A percentile compares a stretch with the other conserved stretches of the same genome.
phyloP scores from a whole-genome alignment of 1,140 invertebrate species.

The Pemphigus obesinymphae region DNA sequence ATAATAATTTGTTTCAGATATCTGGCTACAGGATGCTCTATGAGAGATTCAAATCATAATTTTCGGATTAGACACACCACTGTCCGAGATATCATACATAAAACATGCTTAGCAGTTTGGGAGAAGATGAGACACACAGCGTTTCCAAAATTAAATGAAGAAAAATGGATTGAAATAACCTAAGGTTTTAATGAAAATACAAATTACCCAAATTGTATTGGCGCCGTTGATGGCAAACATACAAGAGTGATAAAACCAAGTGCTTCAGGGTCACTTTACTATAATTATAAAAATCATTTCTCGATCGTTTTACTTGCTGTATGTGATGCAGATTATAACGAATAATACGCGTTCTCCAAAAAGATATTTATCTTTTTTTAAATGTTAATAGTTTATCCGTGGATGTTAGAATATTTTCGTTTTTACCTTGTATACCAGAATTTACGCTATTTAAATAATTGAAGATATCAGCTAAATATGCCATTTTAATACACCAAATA shows the following conservation, averaged over 20 bases:
- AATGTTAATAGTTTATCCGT: not conserved
- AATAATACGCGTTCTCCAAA: not conserved
- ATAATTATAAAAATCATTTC: too few species aligned
- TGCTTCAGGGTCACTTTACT: too few species aligned
- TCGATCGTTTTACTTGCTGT: too few species aligned
- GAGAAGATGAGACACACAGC: not conserved
- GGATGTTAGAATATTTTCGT: not conserved
- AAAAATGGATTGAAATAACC: slow-evolving; percentile 45
- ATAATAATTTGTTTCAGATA: slow-evolving; percentile 43
- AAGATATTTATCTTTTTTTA: not conserved
- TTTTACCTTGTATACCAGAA: not conserved
- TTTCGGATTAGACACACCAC: slow-evolving; percentile 22
- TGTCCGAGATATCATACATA: slow-evolving; percentile 45
- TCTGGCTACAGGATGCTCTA: slow-evolving; percentile 45
- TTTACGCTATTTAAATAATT: not conserved
- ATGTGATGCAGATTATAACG: too few species aligned
- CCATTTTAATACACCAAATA: not conserved
- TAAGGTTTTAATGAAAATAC: slow-evolving; percentile 23
- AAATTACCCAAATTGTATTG: slow-evolving; percentile 24
- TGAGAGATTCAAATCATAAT: slow-evolving; percentile 42
- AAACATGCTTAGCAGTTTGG: slow-evolving; percentile 49
- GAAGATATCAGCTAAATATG: not conserved
- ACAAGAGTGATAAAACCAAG: too few species aligned
- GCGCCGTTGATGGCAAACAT: too few species aligned
- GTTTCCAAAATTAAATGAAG: not conserved